Percentiles rank a stretch among this genome's conserved stretches.
phyloP scores from a whole-genome alignment of 2,113 vertebrate species.

The Orientallactaga bullata region DNA sequence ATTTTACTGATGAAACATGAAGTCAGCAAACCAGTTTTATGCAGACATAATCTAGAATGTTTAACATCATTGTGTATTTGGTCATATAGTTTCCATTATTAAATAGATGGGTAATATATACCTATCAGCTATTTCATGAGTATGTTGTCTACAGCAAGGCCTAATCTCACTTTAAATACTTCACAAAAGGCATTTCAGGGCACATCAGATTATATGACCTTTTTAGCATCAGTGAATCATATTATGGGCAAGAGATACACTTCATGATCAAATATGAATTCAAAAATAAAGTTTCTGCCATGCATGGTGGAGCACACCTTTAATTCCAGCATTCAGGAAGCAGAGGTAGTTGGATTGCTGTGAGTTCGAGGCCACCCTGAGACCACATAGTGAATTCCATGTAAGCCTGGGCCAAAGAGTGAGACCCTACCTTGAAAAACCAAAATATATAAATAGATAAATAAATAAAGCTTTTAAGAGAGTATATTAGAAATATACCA shows the following conservation, averaged over 20 bases:
- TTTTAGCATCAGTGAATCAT: constrained; percentile 54
- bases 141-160: background rate
- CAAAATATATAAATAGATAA: no score
- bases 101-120: background rate
- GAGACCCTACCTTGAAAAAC: no score
- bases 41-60: background rate
- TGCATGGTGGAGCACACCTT: no score
- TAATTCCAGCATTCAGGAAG: no score
- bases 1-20: constrained; percentile 47
- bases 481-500: constrained; percentile 46
- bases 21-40: constrained; percentile 43
- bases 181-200: background rate
- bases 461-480: no score
- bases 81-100: background rate
- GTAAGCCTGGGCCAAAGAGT: no score
- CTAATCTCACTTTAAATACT: constrained; percentile 42
- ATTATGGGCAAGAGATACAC: background rate
- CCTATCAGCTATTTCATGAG: background rate
- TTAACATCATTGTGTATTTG: constrained; percentile 30
- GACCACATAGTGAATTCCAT: no score
- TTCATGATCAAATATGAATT: constrained; percentile 67
- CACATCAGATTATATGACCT: background rate
- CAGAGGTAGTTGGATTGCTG: no score
- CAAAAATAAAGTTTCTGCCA: constrained; percentile 47
- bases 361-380: no score